Evolutionary conservation across 2,888 invertebrate genomes (phyloP).

Genomic region (Trichogramma evanescens): DNA sequence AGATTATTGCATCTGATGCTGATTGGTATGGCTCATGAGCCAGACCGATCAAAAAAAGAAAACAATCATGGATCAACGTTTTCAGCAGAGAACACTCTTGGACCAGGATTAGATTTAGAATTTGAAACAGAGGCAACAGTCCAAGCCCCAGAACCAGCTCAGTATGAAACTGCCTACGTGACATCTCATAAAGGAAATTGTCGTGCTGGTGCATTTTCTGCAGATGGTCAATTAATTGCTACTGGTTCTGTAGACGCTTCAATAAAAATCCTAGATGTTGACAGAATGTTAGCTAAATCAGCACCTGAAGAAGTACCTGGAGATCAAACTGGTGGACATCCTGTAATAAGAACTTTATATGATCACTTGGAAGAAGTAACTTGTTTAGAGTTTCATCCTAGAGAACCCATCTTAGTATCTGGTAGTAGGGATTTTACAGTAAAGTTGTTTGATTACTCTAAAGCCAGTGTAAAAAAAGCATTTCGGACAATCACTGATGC

Average conservation of each 20-base stretch:
- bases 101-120: slow-evolving; percentile 81
- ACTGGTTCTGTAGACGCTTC: slow-evolving; percentile 98
- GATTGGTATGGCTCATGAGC: slow-evolving; percentile 78
- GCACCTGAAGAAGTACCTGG: slow-evolving; percentile 81
- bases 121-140: slow-evolving; percentile 92
- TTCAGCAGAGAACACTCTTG: slow-evolving; percentile 59
- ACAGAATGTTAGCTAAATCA: slow-evolving; percentile 97
- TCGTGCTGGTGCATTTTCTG: slow-evolving; percentile 90
- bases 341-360: slow-evolving; percentile 93
- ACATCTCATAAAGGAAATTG: slow-evolving; percentile 97
- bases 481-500: slow-evolving; percentile 93
- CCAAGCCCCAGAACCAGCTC: slow-evolving; percentile 90
- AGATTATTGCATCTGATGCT: slow-evolving; percentile 78
- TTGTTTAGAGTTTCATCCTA: slow-evolving; percentile 92
- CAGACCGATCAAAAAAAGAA: slow-evolving; percentile 60
- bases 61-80: slow-evolving; percentile 51
- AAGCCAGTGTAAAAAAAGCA: slow-evolving; percentile 96
- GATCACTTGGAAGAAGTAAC: slow-evolving; percentile 98
- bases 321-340: slow-evolving; percentile 87
- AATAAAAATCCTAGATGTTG: slow-evolving; percentile 98
- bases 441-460: slow-evolving; percentile 95
- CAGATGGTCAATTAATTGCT: slow-evolving; percentile 91
- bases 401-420: slow-evolving; percentile 88
- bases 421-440: slow-evolving; percentile 92
- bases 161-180: slow-evolving; percentile 97